These are phyloP conservation scores for Rhopalosiphum maidis DNA, from an alignment of 1,140 invertebrate species.

Conservation along the genomic window DNA sequence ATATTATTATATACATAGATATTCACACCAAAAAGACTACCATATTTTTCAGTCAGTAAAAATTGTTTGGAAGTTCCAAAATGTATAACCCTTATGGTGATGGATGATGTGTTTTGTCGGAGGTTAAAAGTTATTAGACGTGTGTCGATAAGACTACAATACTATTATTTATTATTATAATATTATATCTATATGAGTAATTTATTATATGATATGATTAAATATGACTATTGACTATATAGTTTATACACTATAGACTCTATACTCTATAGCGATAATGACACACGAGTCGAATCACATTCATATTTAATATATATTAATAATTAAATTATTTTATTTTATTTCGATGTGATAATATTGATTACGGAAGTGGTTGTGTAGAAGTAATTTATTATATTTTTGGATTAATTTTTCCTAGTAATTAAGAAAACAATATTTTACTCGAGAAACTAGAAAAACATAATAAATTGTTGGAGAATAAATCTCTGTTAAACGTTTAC, in stretches of 20 bases:
- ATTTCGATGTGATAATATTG: too few relatives aligned
- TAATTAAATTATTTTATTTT: too few relatives aligned
- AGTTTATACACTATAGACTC: background rate
- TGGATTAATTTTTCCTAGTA: too few relatives aligned
- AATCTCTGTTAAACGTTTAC: too few relatives aligned
- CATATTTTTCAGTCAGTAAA: background rate
- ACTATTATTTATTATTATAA: background rate
- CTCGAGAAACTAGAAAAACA: too few relatives aligned
- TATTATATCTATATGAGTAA: background rate
- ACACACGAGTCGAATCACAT: background rate
- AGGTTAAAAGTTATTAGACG: background rate
- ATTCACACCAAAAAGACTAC: background rate
- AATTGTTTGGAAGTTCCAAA: background rate
- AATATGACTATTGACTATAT: too few relatives aligned
- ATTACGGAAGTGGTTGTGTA: too few relatives aligned
- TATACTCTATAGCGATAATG: background rate
- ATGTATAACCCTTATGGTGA: background rate
- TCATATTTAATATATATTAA: too few relatives aligned
- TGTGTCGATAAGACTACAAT: background rate
- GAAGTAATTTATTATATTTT: too few relatives aligned
- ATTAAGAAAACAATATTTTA: too few relatives aligned
- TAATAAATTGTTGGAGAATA: too few relatives aligned
- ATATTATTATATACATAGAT: background rate
- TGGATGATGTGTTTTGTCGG: background rate
- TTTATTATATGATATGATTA: background rate